Conservation (phyloP, 2,797 vertebrate species). For the Sebastes kiyomatsui region DNA sequence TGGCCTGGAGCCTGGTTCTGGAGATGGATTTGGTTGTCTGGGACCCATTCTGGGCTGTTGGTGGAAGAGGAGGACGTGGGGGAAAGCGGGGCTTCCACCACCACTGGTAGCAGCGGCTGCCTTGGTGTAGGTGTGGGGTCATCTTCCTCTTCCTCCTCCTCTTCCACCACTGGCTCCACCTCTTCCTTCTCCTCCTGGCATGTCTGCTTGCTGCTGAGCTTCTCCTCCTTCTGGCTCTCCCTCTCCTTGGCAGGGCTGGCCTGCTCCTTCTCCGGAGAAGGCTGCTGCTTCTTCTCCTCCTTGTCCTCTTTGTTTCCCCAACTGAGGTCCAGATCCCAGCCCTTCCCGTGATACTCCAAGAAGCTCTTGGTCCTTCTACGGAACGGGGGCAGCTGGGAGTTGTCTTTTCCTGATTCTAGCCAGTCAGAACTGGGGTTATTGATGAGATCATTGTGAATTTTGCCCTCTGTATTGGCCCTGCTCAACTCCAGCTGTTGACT, state of each 20-base stretch:
- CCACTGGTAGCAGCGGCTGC: constrained; percentile 73
- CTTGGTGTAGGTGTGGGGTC: constrained; percentile 65
- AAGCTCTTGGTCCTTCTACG: constrained; percentile 94
- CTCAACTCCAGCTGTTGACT: constrained; percentile 93
- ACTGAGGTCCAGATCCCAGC: constrained; percentile 67
- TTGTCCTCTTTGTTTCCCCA: constrained; percentile 72
- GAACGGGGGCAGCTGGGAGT: constrained; percentile 82
- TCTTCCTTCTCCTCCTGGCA: constrained; percentile 73
- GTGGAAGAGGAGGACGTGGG: constrained; percentile 70
- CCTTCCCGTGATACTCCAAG: constrained; percentile 89
- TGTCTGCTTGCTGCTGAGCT: constrained; percentile 64
- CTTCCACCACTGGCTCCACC: constrained; percentile 48
- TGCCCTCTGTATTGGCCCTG: constrained; percentile 82
- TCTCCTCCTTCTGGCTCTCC: constrained; percentile 79
- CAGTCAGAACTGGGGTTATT: constrained; percentile 88
- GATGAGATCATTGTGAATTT: constrained; percentile 79
- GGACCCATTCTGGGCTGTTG: constrained; percentile 69
- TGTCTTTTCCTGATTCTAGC: constrained; percentile 89
- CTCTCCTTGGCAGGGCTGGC: constrained; percentile 74
- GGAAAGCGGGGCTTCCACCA: constrained; percentile 75
- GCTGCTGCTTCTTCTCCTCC: constrained; percentile 66
- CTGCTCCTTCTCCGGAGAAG: constrained; percentile 75
- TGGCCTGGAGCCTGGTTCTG: constrained; percentile 66
- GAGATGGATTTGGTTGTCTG: constrained; percentile 48
- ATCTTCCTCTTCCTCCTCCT: constrained; percentile 64